Evolutionary conservation across 2,888 invertebrate species (phyloP), one percentile per base, ranked within the genome.

Genomic region (Rotaria socialis): DNA sequence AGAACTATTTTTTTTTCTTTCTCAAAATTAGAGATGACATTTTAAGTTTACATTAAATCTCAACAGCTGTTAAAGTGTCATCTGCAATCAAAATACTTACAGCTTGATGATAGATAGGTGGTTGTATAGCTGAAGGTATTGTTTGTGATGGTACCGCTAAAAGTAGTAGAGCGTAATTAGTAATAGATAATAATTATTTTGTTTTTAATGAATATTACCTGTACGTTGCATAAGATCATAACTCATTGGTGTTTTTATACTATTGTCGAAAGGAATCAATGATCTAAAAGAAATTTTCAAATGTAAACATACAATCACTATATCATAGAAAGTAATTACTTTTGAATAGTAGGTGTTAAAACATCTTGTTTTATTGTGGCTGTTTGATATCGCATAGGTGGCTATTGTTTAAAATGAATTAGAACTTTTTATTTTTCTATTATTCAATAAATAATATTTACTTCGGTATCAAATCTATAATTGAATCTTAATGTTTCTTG

Each of bases 61-160:
- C 1, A 35, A 35, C 35, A 35, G 35, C 2, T 35, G 35, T 35
- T 35, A 35, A 35, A 1, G 35, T 35, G 35, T 35, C 35, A 35
- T 35, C 35, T 35, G 35, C 35, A 35, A 35, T 35, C 35, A 35
- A 35, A 74, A 41, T 22, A 41, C 24, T n/a, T 47, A 80, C 80
- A 43, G 47, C n/a, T 80, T 43, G 80, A 47, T 80, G 80, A 80
- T 80, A 80, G 22, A 80, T 47, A 24, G 80, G 80, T 80, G 80
- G 80, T 80, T 80, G 80, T 22, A 80, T 47, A 47, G 80, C 80
- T 47, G 47, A 43, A 4, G 80, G 80, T 47, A 80, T 43, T 24
- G 80, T 80, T n/a, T n/a, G 43, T 11, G 80, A 4, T 80, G 80
- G 80, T 11, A 80, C 80, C 0, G 47, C 47, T 80, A 11, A 35